Evolutionary conservation across 2,888 invertebrate genomes (phyloP).

Genomic region (Candidula unifasciata): DNA sequence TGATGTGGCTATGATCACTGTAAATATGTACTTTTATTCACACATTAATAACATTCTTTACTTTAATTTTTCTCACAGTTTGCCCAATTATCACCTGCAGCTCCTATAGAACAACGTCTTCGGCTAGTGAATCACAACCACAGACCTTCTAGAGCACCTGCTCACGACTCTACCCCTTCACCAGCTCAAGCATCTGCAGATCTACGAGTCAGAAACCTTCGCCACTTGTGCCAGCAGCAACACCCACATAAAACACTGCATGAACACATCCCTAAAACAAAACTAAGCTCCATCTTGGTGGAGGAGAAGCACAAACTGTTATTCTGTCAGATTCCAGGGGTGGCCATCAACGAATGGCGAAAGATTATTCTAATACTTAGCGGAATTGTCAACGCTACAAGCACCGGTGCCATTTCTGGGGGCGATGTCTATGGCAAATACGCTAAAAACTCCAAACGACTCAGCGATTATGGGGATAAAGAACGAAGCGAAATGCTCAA

Average conservation of each 20-base stretch:
- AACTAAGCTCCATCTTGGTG: conserved; percentile 77
- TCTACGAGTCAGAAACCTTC: conserved; percentile 51
- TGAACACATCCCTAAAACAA: conserved; percentile 46
- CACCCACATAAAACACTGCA: conserved; percentile 45
- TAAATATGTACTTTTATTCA: too few species aligned
- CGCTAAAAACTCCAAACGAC: conserved; percentile 51
- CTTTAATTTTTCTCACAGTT: background rate
- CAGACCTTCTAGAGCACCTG: background rate
- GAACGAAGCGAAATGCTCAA: conserved; percentile 51
- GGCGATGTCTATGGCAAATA: conserved; percentile 57
- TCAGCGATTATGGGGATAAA: conserved; percentile 50
- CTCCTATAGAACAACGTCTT: too few species aligned
- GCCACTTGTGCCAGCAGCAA: conserved; percentile 55
- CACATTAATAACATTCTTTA: background rate
- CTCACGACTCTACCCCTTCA: background rate
- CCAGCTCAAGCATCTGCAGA: background rate
- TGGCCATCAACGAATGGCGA: conserved; percentile 95
- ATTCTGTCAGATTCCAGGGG: conserved; percentile 94
- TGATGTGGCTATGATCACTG: too few species aligned
- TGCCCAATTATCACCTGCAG: background rate
- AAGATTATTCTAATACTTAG: conserved; percentile 89
- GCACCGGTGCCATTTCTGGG: conserved; percentile 53
- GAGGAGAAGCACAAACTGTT: conserved; percentile 89
- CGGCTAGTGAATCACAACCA: background rate
- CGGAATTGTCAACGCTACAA: conserved; percentile 75